phyloP scores from a whole-genome alignment of 1,140 invertebrate species.

The Neomicropteryx cornuta region DNA sequence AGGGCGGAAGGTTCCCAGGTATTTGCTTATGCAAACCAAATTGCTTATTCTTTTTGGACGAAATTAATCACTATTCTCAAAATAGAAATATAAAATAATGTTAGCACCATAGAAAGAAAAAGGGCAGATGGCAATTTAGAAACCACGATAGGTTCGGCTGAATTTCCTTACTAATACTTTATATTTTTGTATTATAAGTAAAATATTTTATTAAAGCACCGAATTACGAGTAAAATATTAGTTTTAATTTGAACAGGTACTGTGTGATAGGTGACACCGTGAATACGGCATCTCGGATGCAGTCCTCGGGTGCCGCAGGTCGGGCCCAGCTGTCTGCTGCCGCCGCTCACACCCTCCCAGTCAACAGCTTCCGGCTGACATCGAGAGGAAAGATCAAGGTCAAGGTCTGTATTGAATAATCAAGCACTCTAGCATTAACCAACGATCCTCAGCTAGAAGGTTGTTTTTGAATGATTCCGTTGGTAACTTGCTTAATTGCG shows the following conservation, averaged over 20 bases:
- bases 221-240: conserved; percentile 3
- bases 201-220: neutral
- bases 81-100: too few relatives aligned
- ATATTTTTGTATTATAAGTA: neutral
- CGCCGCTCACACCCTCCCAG: conserved; percentile 50
- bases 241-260: too few relatives aligned
- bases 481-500: too few relatives aligned
- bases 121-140: too few relatives aligned
- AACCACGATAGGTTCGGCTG: too few relatives aligned
- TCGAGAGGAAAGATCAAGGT: conserved; percentile 30
- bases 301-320: conserved; percentile 52
- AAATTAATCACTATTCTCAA: too few relatives aligned
- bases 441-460: too few relatives aligned
- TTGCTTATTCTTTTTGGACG: too few relatives aligned
- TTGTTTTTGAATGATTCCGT: too few relatives aligned
- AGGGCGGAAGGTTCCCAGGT: conserved; percentile 57
- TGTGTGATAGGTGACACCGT: conserved; percentile 83
- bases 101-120: too few relatives aligned
- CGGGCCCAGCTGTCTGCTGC: conserved; percentile 62
- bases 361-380: conserved; percentile 29
- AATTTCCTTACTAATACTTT: conserved; percentile 1
- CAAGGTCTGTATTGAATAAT: conserved; percentile 22
- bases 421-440: too few relatives aligned
- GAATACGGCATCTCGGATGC: conserved; percentile 80
- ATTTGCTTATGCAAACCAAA: too few relatives aligned